phyloP scores from a whole-genome alignment of 2,888 invertebrate genomes.

The Pollenia griseotomentosa region DNA sequence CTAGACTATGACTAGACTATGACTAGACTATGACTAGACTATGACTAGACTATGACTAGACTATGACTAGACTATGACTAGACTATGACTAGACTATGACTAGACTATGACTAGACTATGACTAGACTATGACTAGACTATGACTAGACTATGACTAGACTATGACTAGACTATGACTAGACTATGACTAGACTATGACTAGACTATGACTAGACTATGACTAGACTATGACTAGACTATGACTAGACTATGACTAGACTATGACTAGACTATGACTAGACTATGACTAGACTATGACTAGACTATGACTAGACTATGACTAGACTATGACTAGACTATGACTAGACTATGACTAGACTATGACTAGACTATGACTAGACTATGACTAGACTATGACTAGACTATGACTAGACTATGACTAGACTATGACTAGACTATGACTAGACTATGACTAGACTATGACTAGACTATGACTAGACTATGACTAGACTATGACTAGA shows the following conservation, averaged over 20 bases:
- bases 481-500: background rate
- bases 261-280: slow-evolving; percentile 6
- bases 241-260: slow-evolving; percentile 6
- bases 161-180: slow-evolving; percentile 6
- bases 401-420: slow-evolving; percentile 9
- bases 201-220: slow-evolving; percentile 6
- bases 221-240: slow-evolving; percentile 6
- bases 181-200: slow-evolving; percentile 6
- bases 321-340: slow-evolving; percentile 5
- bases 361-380: background rate
- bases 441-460: slow-evolving; percentile 26
- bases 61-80: slow-evolving; percentile 6
- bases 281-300: slow-evolving; percentile 5
- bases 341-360: slow-evolving; percentile 6
- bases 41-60: slow-evolving; percentile 6
- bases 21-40: slow-evolving; percentile 6
- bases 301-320: slow-evolving; percentile 4
- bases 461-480: slow-evolving; percentile 11
- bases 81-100: slow-evolving; percentile 4
- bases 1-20: slow-evolving; percentile 6
- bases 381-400: slow-evolving; percentile 2
- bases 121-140: slow-evolving; percentile 5
- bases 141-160: slow-evolving; percentile 3
- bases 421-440: slow-evolving; percentile 2
- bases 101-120: slow-evolving; percentile 4